These are phyloP conservation scores for Lithophane ornitopus DNA, from an alignment of 2,888 invertebrate species.

Conservation along the genomic window DNA sequence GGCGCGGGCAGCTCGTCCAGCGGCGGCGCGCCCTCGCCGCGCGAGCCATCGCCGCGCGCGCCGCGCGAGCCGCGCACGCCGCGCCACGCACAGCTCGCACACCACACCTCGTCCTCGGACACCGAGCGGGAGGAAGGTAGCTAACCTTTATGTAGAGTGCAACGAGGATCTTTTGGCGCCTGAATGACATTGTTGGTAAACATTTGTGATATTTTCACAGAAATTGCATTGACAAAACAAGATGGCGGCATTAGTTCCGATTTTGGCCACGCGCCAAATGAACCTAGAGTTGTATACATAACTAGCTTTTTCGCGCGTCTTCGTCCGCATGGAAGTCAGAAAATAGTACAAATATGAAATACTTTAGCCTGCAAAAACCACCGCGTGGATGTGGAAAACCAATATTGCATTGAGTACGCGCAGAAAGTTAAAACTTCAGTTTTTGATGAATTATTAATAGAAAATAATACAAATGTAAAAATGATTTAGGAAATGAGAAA, in stretches of 20 bases:
- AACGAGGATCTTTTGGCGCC: not conserved
- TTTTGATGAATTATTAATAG: not conserved
- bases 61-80: conserved; percentile 52
- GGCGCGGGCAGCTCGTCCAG: conserved; percentile 76
- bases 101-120: conserved; percentile 90
- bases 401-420: not conserved
- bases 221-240: not conserved
- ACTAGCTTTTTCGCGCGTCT: not conserved
- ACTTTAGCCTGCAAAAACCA: not conserved
- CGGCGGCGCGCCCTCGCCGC: conserved; percentile 74
- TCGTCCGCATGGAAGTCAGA: not conserved
- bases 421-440: not conserved
- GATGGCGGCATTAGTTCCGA: not conserved
- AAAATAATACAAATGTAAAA: not conserved
- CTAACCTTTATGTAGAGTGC: not conserved
- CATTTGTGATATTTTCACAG: not conserved
- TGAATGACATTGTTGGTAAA: not conserved
- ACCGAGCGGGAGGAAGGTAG: conserved; percentile 90
- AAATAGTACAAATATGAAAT: not conserved
- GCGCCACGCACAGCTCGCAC: not conserved
- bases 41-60: conserved; percentile 58
- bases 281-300: not conserved
- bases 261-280: not conserved
- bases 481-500: not conserved
- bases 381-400: not conserved